A percentile compares a stretch with the other conserved stretches of the same genome.
Evolutionary conservation across 2,888 invertebrate genomes (phyloP).

Genomic region (Graphium colonna): DNA sequence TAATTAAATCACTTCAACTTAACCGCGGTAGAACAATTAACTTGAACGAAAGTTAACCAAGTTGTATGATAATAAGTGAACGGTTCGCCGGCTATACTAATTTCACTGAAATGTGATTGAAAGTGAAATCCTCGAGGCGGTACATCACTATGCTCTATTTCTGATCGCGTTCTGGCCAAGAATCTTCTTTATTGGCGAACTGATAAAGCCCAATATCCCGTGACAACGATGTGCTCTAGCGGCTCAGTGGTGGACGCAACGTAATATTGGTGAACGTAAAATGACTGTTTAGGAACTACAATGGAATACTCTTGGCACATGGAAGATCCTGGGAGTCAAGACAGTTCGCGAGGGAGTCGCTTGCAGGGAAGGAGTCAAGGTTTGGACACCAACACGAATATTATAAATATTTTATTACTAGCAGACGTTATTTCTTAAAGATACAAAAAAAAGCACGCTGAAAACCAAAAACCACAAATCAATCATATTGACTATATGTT

Average conservation of each 20-base stretch:
- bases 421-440: too few species aligned
- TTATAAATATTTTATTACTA: too few species aligned
- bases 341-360: constrained; percentile 43
- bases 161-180: constrained; percentile 7
- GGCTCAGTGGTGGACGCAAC: constrained; percentile 43
- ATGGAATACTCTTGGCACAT: constrained; percentile 77
- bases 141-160: constrained; percentile 21
- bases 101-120: constrained; percentile 42
- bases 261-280: constrained; percentile 31
- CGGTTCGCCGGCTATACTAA: constrained; percentile 43
- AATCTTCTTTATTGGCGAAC: neutral
- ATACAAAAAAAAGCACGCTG: too few species aligned
- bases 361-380: constrained; percentile 58
- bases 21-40: too few species aligned
- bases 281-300: constrained; percentile 41
- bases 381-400: too few species aligned
- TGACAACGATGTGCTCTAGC: constrained; percentile 37
- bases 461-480: too few species aligned
- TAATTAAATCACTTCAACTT: too few species aligned
- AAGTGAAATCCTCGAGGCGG: constrained; percentile 33
- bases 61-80: constrained; percentile 30
- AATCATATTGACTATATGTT: too few species aligned
- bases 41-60: constrained; percentile 13
- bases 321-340: constrained; percentile 57
- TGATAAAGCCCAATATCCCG: constrained; percentile 11